Evolutionary conservation across 2,888 invertebrate genomes (phyloP).

Genomic region (Hermaeophaga mercurialis): DNA sequence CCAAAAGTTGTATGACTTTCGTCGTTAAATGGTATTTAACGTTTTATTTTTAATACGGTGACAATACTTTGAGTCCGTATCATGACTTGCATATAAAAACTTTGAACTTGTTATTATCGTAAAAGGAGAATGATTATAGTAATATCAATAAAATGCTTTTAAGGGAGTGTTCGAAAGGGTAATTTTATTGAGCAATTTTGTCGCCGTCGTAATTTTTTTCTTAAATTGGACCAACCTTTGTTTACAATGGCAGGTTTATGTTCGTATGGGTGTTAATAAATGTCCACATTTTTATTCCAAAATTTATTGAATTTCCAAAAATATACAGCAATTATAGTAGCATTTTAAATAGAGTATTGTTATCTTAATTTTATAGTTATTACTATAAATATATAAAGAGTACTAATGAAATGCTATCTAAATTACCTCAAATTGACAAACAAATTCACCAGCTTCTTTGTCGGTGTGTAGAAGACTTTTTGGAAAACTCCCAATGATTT

Average conservation of each 20-base stretch:
- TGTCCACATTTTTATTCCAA: no score
- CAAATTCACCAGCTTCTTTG: no score
- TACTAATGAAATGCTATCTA: no score
- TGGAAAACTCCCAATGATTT: no score
- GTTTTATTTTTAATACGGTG: conserved; percentile 27
- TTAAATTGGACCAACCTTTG: conserved; percentile 18
- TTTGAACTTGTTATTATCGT: conserved; percentile 27
- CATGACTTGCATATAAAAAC: conserved; percentile 28
- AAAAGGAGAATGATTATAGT: conserved; percentile 26
- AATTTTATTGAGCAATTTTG: conserved; percentile 25
- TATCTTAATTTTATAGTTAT: no score
- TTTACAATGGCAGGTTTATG: neutral
- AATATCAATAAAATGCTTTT: conserved; percentile 27
- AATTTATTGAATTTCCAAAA: no score
- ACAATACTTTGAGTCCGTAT: conserved; percentile 22
- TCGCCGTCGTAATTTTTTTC: conserved; percentile 19
- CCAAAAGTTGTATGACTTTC: conserved; percentile 32
- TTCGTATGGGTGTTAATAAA: neutral
- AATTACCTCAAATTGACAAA: no score
- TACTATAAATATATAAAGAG: no score
- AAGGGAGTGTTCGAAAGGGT: conserved; percentile 23
- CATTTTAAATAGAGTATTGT: no score
- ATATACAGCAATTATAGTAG: no score
- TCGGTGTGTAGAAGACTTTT: no score
- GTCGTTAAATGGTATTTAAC: conserved; percentile 33